These are phyloP conservation scores for Synaphobranchus kaupii DNA, from an alignment of 2,797 vertebrate genomes.

Conservation along the genomic window DNA sequence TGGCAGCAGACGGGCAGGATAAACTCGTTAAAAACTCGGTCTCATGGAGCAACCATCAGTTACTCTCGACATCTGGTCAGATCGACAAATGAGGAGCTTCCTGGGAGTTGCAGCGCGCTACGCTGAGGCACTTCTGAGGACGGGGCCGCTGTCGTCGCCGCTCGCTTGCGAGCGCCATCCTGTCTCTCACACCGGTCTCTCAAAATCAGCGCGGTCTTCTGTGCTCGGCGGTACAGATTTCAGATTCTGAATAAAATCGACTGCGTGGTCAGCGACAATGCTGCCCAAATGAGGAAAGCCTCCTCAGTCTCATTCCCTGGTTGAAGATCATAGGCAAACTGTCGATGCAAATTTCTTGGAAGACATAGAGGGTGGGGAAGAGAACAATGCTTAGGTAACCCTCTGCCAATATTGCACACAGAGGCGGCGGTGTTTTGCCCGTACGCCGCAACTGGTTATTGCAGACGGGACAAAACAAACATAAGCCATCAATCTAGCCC, in stretches of 20 bases:
- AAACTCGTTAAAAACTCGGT: neutral
- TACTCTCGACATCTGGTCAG: neutral
- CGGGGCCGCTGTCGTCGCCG: neutral
- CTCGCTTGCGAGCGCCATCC: neutral
- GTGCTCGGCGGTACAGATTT: no score
- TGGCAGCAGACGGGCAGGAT: neutral
- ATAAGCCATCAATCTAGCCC: conserved; percentile 1
- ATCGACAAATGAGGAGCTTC: conserved; percentile 2
- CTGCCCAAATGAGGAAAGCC: no score
- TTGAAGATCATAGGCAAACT: neutral
- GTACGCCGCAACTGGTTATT: neutral
- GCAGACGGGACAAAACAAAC: neutral
- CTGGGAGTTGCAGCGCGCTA: neutral
- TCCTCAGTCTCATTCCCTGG: neutral
- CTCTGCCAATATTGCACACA: neutral
- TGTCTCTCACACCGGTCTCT: no score
- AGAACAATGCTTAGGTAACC: neutral
- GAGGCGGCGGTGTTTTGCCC: neutral
- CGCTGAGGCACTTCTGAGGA: neutral
- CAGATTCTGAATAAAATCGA: no score
- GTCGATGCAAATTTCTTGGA: neutral
- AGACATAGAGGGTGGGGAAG: neutral
- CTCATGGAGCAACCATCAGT: neutral
- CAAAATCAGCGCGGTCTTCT: no score
- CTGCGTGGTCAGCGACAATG: no score